phyloP scores from a whole-genome alignment of 1,140 invertebrate species.

The Leptinotarsa lineolata region DNA sequence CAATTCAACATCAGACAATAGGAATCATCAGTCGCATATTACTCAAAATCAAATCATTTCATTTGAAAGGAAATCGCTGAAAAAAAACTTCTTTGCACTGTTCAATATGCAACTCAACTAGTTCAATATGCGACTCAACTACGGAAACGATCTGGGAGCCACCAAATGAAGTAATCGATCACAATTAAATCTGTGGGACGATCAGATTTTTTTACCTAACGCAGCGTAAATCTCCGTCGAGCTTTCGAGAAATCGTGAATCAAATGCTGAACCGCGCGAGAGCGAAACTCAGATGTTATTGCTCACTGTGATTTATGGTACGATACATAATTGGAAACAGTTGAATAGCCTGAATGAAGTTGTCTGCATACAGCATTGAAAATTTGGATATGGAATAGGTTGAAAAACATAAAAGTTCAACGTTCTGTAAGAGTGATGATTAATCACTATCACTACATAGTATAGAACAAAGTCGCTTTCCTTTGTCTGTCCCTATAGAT shows the following conservation, averaged over 20 bases:
- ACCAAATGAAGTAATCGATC: neutral
- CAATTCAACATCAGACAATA: no score
- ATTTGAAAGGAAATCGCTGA: neutral
- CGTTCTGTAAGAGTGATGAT: no score
- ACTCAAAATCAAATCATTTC: no score
- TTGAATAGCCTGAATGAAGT: no score
- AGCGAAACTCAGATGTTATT: neutral
- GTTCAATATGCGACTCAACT: neutral
- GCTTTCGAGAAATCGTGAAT: neutral
- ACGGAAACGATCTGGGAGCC: neutral
- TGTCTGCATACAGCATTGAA: no score
- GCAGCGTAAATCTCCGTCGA: neutral
- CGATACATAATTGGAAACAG: neutral
- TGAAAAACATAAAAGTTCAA: no score
- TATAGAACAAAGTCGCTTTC: no score
- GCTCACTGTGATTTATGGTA: neutral
- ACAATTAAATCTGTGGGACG: neutral
- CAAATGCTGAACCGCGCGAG: neutral
- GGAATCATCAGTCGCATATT: no score
- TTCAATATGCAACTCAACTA: neutral
- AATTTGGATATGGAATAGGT: no score
- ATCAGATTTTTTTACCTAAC: neutral
- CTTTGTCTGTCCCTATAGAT: no score
- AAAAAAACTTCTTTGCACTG: neutral
- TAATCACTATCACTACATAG: no score